These are phyloP conservation scores for Apis cerana DNA, from an alignment of 1,140 invertebrate genomes.

Conservation along the genomic window DNA sequence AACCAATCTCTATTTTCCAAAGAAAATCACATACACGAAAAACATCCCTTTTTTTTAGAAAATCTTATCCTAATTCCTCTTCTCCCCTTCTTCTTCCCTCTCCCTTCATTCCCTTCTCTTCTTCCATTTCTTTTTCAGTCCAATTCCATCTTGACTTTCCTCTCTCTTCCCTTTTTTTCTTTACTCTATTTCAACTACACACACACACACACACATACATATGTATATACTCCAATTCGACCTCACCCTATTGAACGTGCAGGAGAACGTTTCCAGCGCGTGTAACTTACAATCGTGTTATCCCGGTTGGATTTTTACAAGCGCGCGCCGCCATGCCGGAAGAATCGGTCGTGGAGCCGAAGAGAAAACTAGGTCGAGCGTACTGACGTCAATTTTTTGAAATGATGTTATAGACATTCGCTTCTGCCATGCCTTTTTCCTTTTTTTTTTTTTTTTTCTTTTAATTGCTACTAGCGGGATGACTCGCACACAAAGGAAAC, in stretches of 20 bases:
- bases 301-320: slow-evolving; percentile 43
- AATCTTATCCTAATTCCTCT: not conserved
- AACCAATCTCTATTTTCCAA: not conserved
- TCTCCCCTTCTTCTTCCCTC: not conserved
- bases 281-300: slow-evolving; percentile 57
- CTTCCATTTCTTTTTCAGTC: slow-evolving; percentile 2
- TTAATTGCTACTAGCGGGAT: slow-evolving; percentile 14
- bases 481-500: slow-evolving; percentile 11
- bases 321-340: not conserved
- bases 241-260: slow-evolving; percentile 13
- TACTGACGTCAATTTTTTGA: slow-evolving; percentile 63
- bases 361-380: slow-evolving; percentile 51
- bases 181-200: not conserved
- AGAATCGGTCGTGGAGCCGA: slow-evolving; percentile 37
- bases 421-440: not conserved
- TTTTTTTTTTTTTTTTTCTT: not conserved
- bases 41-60: not conserved
- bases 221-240: not conserved
- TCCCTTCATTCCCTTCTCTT: slow-evolving; percentile 22
- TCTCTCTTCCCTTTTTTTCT: not conserved
- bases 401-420: slow-evolving; percentile 38
- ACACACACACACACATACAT: slow-evolving; percentile 12
- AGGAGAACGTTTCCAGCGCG: slow-evolving; percentile 22
- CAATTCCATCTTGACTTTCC: not conserved
- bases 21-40: slow-evolving; percentile 5